phyloP scores from a whole-genome alignment of 92 coral and sea anemone genomes.

The Umimayanthus kanabou region DNA sequence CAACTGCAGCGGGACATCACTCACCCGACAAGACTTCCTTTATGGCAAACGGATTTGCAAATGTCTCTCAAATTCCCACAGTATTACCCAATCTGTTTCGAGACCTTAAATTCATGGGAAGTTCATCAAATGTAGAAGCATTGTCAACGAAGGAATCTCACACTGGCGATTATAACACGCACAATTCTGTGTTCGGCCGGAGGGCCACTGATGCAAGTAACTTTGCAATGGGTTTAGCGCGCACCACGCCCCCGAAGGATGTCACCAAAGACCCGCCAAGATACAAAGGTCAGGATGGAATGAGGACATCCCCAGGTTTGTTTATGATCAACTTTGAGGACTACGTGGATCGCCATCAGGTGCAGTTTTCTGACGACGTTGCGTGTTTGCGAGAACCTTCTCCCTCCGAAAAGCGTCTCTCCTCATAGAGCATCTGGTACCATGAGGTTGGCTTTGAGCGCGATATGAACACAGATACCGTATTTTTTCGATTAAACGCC shows the following conservation, averaged over 20 bases:
- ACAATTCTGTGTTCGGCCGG: background rate
- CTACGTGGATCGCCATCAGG: slow-evolving; percentile 89
- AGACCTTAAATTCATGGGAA: slow-evolving; percentile 42
- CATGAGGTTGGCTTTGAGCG: background rate
- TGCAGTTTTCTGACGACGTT: slow-evolving; percentile 82
- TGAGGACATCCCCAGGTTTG: slow-evolving; percentile 50
- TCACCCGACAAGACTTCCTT: slow-evolving; percentile 32
- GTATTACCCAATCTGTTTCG: slow-evolving; percentile 60
- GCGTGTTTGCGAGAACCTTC: slow-evolving; percentile 91
- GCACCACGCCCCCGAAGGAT: slow-evolving; percentile 53
- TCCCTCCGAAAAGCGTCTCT: slow-evolving; percentile 85
- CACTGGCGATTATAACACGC: background rate
- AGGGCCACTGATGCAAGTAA: background rate
- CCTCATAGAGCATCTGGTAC: slow-evolving; percentile 24
- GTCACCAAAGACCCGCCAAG: background rate
- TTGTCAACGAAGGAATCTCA: slow-evolving; percentile 5
- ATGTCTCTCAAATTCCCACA: slow-evolving; percentile 62
- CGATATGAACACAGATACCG: too few species aligned
- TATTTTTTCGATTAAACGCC: too few species aligned
- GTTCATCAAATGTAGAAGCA: slow-evolving; percentile 23
- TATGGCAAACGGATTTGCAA: slow-evolving; percentile 46
- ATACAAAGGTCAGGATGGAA: slow-evolving; percentile 34
- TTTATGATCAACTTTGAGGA: slow-evolving; percentile 84
- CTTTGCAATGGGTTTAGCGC: slow-evolving; percentile 35
- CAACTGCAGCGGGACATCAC: slow-evolving; percentile 53